Percentiles rank a stretch among this genome's conserved stretches.
Evolutionary conservation across 1,140 invertebrate species (phyloP).

Genomic region (Nephila pilipes): DNA sequence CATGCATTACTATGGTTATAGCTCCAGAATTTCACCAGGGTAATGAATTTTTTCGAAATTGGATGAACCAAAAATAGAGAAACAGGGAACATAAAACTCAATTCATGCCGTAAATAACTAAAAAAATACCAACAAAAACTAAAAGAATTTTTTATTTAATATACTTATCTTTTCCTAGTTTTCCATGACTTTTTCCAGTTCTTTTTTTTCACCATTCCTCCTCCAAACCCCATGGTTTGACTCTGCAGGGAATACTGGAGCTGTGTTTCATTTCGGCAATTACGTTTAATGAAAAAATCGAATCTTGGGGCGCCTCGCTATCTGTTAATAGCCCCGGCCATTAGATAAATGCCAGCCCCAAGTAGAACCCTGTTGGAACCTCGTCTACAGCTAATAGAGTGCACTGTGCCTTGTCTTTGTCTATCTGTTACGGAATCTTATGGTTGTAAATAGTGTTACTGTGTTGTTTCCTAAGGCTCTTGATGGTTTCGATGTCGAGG

Average conservation of each 20-base stretch:
- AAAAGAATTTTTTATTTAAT: constrained; percentile 8
- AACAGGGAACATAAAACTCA: neutral
- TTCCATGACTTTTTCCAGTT: constrained; percentile 2
- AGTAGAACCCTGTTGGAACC: constrained; percentile 26
- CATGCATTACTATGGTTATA: no score
- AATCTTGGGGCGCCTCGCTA: constrained; percentile 27
- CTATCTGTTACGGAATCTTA: neutral
- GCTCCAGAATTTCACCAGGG: no score
- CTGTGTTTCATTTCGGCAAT: constrained; percentile 66
- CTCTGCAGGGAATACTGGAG: neutral
- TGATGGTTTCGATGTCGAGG: neutral
- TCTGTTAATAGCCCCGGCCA: constrained; percentile 65
- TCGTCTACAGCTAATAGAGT: constrained; percentile 30
- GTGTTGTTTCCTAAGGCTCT: neutral
- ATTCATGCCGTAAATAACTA: neutral
- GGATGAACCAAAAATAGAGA: neutral
- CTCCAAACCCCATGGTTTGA: neutral
- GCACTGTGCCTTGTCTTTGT: neutral
- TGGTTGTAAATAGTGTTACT: constrained; percentile 1
- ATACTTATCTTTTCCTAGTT: neutral
- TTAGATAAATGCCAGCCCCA: constrained; percentile 39
- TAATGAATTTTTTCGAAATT: neutral
- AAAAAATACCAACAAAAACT: neutral
- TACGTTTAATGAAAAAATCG: constrained; percentile 71
- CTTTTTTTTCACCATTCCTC: neutral